These are phyloP conservation scores for Aphrocallistes beatrix DNA, from an alignment of 37 sponge, comb jelly and placozoan genomes.

Conservation along the genomic window DNA sequence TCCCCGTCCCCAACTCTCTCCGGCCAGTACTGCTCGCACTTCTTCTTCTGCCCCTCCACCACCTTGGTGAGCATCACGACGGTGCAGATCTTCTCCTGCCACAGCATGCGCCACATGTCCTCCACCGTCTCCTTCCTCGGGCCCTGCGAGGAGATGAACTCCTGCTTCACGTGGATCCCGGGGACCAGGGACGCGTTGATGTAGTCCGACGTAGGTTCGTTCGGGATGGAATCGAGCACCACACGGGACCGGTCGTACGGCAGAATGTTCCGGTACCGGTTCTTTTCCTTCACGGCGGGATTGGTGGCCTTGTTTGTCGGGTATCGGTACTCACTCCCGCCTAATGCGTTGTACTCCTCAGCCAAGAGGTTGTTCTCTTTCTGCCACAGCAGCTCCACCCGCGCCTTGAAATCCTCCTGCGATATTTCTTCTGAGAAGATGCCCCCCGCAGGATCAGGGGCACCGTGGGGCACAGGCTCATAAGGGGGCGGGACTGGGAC, in stretches of 20 bases:
- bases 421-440: neutral
- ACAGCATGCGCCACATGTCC: neutral
- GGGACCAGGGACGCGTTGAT: neutral
- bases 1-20: neutral
- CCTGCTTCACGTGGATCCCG: neutral
- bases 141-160: neutral
- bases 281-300: neutral
- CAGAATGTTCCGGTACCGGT: slow-evolving; percentile 9
- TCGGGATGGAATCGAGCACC: neutral
- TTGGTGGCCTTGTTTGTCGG: neutral
- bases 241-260: slow-evolving; percentile 15
- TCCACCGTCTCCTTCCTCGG: neutral
- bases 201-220: neutral
- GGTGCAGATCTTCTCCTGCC: neutral
- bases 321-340: neutral
- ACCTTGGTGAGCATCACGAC: neutral
- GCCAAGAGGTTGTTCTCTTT: neutral
- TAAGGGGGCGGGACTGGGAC: neutral
- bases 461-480: neutral
- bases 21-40: slow-evolving; percentile 7
- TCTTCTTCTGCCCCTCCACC: neutral
- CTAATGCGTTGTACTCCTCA: neutral
- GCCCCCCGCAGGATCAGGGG: no score
- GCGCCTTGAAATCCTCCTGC: neutral
- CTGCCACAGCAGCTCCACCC: neutral